These are phyloP conservation scores for Charina bottae DNA, from an alignment of 2,113 vertebrate genomes.

Conservation along the genomic window DNA sequence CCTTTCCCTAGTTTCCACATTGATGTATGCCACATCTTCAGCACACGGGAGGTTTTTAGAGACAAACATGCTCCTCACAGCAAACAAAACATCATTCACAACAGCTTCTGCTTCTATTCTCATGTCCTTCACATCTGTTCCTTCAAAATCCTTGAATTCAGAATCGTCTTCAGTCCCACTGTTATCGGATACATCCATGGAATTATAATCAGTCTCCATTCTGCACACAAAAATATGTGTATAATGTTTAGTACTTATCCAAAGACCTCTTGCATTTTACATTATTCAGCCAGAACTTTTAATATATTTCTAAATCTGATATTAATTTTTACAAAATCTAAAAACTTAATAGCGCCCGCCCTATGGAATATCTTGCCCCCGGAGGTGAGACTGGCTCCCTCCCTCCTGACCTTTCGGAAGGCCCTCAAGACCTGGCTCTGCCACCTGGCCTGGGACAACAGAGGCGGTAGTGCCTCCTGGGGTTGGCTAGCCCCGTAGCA, in stretches of 20 bases:
- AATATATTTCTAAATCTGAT: background rate
- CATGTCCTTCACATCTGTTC: conserved; percentile 92
- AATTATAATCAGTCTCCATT: conserved; percentile 89
- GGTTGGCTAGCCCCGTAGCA: too few relatives aligned
- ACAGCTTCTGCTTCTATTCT: conserved; percentile 93
- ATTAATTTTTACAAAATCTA: background rate
- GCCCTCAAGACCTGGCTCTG: too few relatives aligned
- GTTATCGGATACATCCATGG: conserved; percentile 78
- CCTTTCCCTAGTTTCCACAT: conserved; percentile 91
- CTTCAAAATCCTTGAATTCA: conserved; percentile 77
- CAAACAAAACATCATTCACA: conserved; percentile 94
- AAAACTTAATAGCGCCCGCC: too few relatives aligned
- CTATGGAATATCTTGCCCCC: too few relatives aligned
- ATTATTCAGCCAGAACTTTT: background rate
- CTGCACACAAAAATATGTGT: conserved; percentile 59
- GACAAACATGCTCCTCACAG: conserved; percentile 91
- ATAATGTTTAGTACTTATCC: background rate
- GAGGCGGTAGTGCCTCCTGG: too few relatives aligned
- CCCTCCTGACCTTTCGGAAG: too few relatives aligned
- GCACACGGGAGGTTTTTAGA: conserved; percentile 86
- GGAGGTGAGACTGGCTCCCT: too few relatives aligned
- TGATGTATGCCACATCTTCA: conserved; percentile 90
- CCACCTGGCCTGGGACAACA: too few relatives aligned
- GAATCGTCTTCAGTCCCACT: conserved; percentile 78
- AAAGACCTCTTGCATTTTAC: background rate